Base-by-base conservation (phyloP, 2,113 vertebrate genomes). In the Bagarius yarrelli region DNA sequence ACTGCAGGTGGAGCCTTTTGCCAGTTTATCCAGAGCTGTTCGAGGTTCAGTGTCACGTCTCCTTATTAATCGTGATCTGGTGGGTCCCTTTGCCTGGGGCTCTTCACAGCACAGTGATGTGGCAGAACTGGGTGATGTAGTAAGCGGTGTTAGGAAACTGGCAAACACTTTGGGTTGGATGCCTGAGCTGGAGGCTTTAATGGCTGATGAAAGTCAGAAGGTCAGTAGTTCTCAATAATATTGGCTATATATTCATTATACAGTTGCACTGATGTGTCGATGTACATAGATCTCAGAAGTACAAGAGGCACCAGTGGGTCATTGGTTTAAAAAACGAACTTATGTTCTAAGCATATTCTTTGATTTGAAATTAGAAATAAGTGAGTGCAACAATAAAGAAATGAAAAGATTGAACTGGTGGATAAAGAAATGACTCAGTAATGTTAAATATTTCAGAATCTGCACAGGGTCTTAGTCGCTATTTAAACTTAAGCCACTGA, bases 1-100 rank as follows among this genome's bases (percentile, higher is more conserved):
- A 19, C 79, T 85, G 78, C 82, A 98, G 97, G 96, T 98, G 90
- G 95, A 98, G 84, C 97, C 97, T 25, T 99, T 98, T 19, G 95
- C 97, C 86, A 96, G 96, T 81, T 90, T 98, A 87, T 94, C 94
- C 0, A 94, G 94, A 50, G 93, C 94, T 0, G 92, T 95, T 5
- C 84, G 89, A 27, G 36, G 88, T 69, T 95, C 96, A 0, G 92
- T 96, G 1, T 94, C 97, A 2, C 94, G 97, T 0, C 87, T 99
- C 8, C 92, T 99, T 80, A 94, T 99, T 91, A 99, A 98, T 87
- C 89, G 94, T 12, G 95, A 96, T 34, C 76, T 90, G 3, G 97
- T 98, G 40, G 96, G 96, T 0, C 91, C 96, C 14, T 96, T 98
- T 0, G 83, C 91, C 0, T 89, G 89, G 83, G 57, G 81, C 73